Conservation (phyloP, 2,888 invertebrate genomes). For the Dexiosoma caninum region DNA sequence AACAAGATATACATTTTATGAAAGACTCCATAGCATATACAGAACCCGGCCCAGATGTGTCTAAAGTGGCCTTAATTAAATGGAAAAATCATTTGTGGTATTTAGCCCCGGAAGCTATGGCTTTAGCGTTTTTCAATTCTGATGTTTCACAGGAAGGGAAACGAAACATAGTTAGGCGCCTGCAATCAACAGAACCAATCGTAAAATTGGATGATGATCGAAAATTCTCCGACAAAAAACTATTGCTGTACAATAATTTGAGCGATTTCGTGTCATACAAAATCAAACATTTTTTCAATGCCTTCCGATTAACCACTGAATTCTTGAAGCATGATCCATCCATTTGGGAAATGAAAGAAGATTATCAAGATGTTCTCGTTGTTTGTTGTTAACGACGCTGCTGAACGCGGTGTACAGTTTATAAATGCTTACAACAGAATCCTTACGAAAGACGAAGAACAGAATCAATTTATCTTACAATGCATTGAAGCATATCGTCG, state of each 20-base stretch:
- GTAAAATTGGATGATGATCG: no score
- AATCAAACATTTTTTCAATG: background rate
- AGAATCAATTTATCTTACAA: no score
- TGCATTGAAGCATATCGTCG: no score
- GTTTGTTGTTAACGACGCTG: no score
- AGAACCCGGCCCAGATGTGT: conserved; percentile 5
- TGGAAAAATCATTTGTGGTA: conserved; percentile 13
- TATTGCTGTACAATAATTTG: no score
- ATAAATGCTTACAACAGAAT: conserved; percentile 24
- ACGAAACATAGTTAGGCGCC: no score
- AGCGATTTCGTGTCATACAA: conserved; percentile 6
- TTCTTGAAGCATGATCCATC: no score
- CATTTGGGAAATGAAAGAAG: no score
- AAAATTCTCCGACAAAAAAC: no score
- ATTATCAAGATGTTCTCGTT: background rate
- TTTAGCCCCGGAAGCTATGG: conserved; percentile 20
- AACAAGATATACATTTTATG: background rate
- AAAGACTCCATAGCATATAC: conserved; percentile 20
- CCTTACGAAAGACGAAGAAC: no score
- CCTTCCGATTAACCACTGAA: background rate
- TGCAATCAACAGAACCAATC: no score
- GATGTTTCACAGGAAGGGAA: conserved; percentile 24
- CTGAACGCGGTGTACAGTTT: no score
- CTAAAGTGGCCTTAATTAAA: conserved; percentile 15
- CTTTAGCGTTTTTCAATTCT: conserved; percentile 22